Evolutionary conservation across 2,113 vertebrate genomes (phyloP).

Genomic region (Nymphicus hollandicus): DNA sequence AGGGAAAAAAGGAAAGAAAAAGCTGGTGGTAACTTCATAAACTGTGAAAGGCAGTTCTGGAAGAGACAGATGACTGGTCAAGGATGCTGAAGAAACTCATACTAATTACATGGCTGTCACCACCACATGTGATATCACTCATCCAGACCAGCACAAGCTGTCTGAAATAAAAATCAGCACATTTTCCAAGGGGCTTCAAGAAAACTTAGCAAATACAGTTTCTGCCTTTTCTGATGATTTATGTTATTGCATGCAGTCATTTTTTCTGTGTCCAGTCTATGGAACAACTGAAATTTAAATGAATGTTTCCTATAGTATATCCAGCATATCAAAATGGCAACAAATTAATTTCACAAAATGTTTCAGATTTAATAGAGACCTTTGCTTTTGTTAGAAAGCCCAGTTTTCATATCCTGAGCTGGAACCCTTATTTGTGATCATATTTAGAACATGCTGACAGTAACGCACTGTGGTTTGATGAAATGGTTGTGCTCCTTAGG

Average conservation of each 20-base stretch:
- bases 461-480: background rate
- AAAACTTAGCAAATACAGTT: background rate
- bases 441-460: background rate
- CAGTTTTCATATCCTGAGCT: background rate
- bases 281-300: conserved; percentile 3
- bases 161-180: background rate
- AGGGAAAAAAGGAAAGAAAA: background rate
- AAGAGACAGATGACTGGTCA: background rate
- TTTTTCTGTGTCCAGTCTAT: background rate
- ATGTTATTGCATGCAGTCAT: background rate
- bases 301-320: background rate
- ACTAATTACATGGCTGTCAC: conserved; percentile 34
- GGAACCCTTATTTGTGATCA: background rate
- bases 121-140: conserved; percentile 28
- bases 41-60: background rate
- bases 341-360: conserved; percentile 33
- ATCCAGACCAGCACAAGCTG: background rate
- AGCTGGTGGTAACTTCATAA: background rate
- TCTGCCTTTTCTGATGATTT: conserved; percentile 14
- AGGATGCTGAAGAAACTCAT: background rate
- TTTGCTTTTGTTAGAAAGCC: background rate
- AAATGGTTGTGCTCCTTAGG: background rate
- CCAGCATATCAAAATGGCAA: background rate
- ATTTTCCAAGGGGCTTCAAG: conserved; percentile 33
- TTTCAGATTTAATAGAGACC: background rate